Percentiles rank a stretch among this genome's conserved stretches.
Conservation (phyloP, 2,888 invertebrate species). For the Malachius bipustulatus region DNA sequence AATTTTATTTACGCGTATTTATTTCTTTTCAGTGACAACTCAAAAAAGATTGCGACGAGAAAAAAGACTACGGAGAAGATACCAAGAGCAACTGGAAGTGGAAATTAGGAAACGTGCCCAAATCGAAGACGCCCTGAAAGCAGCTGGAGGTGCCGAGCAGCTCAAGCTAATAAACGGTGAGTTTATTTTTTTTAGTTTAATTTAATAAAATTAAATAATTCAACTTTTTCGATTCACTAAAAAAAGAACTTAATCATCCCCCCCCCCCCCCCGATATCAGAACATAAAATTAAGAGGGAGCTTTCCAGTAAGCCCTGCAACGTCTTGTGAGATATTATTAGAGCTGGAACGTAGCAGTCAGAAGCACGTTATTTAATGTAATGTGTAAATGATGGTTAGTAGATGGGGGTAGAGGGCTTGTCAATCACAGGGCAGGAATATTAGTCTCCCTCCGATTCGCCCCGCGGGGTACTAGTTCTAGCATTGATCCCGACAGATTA, state of each 20-base stretch:
- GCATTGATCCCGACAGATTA: conserved; percentile 32
- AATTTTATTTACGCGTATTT: too few relatives aligned
- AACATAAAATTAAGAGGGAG: too few relatives aligned
- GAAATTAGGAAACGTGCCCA: conserved; percentile 71
- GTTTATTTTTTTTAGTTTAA: too few relatives aligned
- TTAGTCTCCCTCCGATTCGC: conserved; percentile 15
- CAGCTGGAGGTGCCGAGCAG: conserved; percentile 65
- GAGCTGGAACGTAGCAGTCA: too few relatives aligned
- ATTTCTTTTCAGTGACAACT: conserved; percentile 59
- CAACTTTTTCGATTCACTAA: too few relatives aligned
- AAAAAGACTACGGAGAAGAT: conserved; percentile 64
- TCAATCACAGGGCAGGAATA: conserved; percentile 16
- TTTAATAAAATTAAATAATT: too few relatives aligned
- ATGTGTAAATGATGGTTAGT: too few relatives aligned
- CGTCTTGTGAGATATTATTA: too few relatives aligned
- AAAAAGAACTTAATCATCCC: too few relatives aligned
- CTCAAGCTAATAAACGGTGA: conserved; percentile 70
- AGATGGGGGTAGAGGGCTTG: conserved; percentile 14
- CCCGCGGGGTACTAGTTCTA: conserved; percentile 26
- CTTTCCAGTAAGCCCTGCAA: too few relatives aligned
- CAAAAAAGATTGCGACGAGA: conserved; percentile 87
- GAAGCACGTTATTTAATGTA: too few relatives aligned
- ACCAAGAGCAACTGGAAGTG: conserved; percentile 74
- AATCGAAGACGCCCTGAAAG: conserved; percentile 68
- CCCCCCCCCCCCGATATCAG: too few relatives aligned